Base-by-base conservation (phyloP, 2,797 vertebrate species). In the Semotilus atromaculatus region DNA sequence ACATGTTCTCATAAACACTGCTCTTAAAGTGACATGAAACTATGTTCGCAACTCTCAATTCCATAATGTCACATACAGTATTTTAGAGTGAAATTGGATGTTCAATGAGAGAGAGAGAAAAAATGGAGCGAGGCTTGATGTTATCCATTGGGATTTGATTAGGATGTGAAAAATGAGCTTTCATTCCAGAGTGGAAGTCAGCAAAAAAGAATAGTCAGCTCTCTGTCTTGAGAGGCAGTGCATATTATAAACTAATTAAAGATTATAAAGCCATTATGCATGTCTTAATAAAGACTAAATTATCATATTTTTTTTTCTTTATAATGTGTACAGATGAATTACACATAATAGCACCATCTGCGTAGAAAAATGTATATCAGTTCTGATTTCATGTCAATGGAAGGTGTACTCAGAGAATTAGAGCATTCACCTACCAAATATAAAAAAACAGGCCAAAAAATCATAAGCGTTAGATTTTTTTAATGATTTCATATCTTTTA, bases 1-100 rank as follows among this genome's bases (percentile, higher is more conserved):
- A 5, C 4, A 3, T 23, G 79, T 83, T 85, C 45, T 84, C 26
- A 79, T 4, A 82, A 80, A 55, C 40, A 48, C 31, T 86, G 21
- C 36, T 2, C 16, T 64, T 8, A 31, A 64, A 64, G 14, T 64
- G 62, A 18, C 26, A 64, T 16, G 6, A 64, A 29, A 64, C 21
- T 75, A 85, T 83, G n/a, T 38, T 75, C 73, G 7, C 58, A 16
- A n/a, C 5, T 29, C 66, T 51, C 29, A 72, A 60, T 51, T 62
- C 5, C 34, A 23, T 55, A 75, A 36, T 77, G 23, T 40, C 16
- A n/a, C 13, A 76, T 40, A 6, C 31, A 58, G 23, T 9, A 60
- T 40, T 58, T 18, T 26, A 18, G 21, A 36, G 19, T 75, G 73
- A 55, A 76, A 55, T 7, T 1, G 13, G 21, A n/a, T 38, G 34